Conservation (phyloP, 2,888 invertebrate genomes). For the Frankliniella fusca region DNA sequence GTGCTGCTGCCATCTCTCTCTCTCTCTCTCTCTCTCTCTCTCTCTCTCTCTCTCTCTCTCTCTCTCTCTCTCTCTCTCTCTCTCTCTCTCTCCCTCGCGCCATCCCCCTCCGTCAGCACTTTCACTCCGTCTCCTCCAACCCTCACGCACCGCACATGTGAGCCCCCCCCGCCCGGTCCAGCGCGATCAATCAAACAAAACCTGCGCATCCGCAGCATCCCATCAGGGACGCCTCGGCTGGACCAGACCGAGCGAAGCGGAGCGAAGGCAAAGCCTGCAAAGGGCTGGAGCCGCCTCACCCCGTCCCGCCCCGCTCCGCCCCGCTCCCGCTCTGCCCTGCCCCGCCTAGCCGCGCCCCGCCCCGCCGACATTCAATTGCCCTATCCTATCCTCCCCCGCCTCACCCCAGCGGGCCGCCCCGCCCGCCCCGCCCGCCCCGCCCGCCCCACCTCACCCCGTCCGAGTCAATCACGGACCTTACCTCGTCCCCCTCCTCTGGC, state of each 20-base stretch:
- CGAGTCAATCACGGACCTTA: neutral
- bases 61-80: slow-evolving; percentile 2
- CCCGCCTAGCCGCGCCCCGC: neutral
- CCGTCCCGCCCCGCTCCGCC: too few relatives aligned
- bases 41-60: neutral
- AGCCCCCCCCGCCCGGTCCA: slow-evolving; percentile 20
- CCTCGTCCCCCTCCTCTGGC: neutral
- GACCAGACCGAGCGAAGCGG: too few relatives aligned
- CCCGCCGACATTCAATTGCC: too few relatives aligned
- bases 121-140: slow-evolving; percentile 31
- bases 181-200: neutral
- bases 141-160: too few relatives aligned
- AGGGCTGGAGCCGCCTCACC: too few relatives aligned
- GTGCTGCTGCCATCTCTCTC: neutral
- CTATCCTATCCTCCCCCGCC: slow-evolving; percentile 1
- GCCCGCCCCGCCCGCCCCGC: neutral
- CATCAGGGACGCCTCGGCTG: too few relatives aligned
- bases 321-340: neutral
- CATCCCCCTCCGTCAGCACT: slow-evolving; percentile 31
- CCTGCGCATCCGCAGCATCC: too few relatives aligned
- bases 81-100: slow-evolving; percentile 12
- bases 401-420: too few relatives aligned
- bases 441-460: neutral
- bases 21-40: neutral
- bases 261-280: too few relatives aligned